phyloP scores from a whole-genome alignment of 2,888 invertebrate genomes.

The Netelia fuscicornis region DNA sequence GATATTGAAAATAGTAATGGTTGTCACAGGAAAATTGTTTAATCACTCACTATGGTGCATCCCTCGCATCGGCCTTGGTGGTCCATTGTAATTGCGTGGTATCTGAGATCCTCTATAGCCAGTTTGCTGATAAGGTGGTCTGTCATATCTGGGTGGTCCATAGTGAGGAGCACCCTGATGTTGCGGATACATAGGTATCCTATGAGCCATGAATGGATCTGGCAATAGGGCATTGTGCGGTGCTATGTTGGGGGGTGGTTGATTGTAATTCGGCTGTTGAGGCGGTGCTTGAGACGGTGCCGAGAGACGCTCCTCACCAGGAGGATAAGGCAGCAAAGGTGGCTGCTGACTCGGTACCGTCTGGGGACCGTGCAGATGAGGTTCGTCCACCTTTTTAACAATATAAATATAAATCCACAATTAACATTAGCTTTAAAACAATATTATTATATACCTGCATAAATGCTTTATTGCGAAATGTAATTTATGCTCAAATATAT shows the following conservation, averaged over 20 bases:
- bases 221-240: slow-evolving; percentile 81
- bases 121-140: slow-evolving; percentile 81
- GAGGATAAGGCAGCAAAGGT: slow-evolving; percentile 81
- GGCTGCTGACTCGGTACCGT: slow-evolving; percentile 78
- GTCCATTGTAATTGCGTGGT: slow-evolving; percentile 83
- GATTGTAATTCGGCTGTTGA: slow-evolving; percentile 78
- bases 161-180: slow-evolving; percentile 76
- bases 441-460: not conserved
- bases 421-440: not conserved
- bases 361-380: slow-evolving; percentile 80
- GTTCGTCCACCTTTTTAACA: slow-evolving; percentile 80
- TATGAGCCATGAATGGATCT: slow-evolving; percentile 82
- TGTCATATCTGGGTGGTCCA: slow-evolving; percentile 78
- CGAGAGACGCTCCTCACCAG: slow-evolving; percentile 82
- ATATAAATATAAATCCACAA: slow-evolving; percentile 44
- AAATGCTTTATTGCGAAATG: no score
- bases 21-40: slow-evolving; percentile 48
- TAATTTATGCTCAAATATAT: not conserved
- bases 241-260: slow-evolving; percentile 78
- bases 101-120: slow-evolving; percentile 80
- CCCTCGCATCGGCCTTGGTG: slow-evolving; percentile 82
- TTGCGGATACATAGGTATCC: slow-evolving; percentile 82
- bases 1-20: slow-evolving; percentile 8
- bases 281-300: slow-evolving; percentile 75
- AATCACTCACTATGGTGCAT: slow-evolving; percentile 80